Evolutionary conservation across 1,140 invertebrate species (phyloP).

Genomic region (Drosophila sturtevanti): DNA sequence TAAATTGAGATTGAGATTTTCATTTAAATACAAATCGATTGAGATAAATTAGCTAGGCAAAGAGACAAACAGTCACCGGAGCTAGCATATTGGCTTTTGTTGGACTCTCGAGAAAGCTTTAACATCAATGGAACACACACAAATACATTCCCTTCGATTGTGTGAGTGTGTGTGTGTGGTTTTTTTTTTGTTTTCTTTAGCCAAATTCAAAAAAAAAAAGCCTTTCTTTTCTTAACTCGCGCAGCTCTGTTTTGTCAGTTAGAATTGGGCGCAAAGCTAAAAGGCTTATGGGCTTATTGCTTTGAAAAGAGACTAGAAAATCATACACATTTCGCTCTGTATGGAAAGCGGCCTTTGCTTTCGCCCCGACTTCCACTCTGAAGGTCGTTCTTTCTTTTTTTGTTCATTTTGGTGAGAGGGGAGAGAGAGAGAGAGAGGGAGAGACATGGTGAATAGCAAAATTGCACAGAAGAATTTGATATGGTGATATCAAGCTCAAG

Average conservation of each 20-base stretch:
- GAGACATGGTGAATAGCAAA: no score
- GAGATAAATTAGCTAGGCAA: constrained; percentile 68
- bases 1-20: constrained; percentile 60
- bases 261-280: constrained; percentile 79
- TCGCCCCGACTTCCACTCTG: constrained; percentile 50
- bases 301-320: constrained; percentile 25
- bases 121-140: constrained; percentile 30
- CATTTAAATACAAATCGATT: constrained; percentile 77
- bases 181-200: constrained; percentile 40
- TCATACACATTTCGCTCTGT: background rate
- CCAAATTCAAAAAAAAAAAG: constrained; percentile 65
- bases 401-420: constrained; percentile 33
- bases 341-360: constrained; percentile 70
- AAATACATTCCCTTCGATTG: constrained; percentile 1
- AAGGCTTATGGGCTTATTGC: constrained; percentile 71
- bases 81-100: constrained; percentile 46
- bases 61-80: background rate
- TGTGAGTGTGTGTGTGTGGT: no score
- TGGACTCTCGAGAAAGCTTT: constrained; percentile 66
- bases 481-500: constrained; percentile 31
- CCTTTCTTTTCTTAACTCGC: constrained; percentile 63
- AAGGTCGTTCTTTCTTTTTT: constrained; percentile 61
- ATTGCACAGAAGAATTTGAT: constrained; percentile 47
- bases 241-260: constrained; percentile 60
- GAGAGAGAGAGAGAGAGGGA: no score